Evolutionary conservation across 2,113 vertebrate genomes (phyloP).

Genomic region (Otis tarda): DNA sequence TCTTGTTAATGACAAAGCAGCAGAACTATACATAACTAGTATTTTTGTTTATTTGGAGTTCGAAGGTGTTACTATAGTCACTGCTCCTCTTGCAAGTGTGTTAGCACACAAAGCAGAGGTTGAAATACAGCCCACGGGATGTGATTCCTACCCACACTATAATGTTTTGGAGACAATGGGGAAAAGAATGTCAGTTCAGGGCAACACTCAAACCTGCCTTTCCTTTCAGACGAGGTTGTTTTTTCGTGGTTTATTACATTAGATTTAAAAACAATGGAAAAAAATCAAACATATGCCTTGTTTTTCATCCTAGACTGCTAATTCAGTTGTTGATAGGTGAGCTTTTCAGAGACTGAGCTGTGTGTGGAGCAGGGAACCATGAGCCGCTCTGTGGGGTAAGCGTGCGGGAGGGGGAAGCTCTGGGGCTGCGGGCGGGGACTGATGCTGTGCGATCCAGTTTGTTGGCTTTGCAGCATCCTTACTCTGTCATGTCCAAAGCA

Average conservation of each 20-base stretch:
- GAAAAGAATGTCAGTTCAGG: not conserved
- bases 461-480: not conserved
- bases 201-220: not conserved
- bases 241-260: not conserved
- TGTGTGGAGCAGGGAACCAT: not conserved
- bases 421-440: rapidly evolving
- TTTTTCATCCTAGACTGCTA: not conserved
- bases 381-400: not conserved
- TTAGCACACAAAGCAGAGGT: not conserved
- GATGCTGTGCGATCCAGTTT: rapidly evolving
- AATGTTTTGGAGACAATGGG: not conserved
- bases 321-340: not conserved
- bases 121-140: not conserved
- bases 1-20: not conserved
- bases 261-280: not conserved
- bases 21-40: not conserved
- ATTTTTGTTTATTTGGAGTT: not conserved
- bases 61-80: not conserved
- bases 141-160: not conserved
- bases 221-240: not conserved
- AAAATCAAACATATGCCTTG: not conserved
- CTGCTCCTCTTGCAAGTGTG: not conserved
- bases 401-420: rapidly evolving
- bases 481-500: rapidly evolving
- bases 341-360: not conserved